Base-by-base conservation (phyloP, 1,140 invertebrate species). In the Frieseomelitta varia region DNA sequence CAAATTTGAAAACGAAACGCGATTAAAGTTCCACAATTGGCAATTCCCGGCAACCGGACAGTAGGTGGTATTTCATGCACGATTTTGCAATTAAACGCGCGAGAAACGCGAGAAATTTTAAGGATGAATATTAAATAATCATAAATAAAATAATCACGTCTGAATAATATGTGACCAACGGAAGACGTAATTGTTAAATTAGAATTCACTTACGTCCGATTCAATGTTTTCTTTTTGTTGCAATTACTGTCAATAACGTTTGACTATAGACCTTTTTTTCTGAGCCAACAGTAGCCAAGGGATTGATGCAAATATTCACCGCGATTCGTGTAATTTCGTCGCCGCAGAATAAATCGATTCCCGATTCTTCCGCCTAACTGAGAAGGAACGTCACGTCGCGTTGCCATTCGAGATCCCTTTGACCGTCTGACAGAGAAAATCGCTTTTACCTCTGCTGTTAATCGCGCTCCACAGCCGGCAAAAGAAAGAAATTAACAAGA, bases 61-160 rank as follows among this genome's bases (percentile, higher is more conserved):
- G 12, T 39, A 30, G 53, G 47, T 30, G 72, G 19, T 24, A 83
- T 83, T 51, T 55, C 75, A 27, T 21, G 65, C 75, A 83, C 67
- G 75, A 58, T 61, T 78, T 83, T 34, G 65, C 75, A 83, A 83
- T 83, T 83, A 83, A 78, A 83, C 75, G 75, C 67, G 71, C 55
- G 81, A 58, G 67, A 39, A 83, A 47, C 39, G 39, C 39, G 39
- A 47, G 39, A 6, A 47, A 47, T 47, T 47, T 47, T 47, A 47
- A n/a, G n/a, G n/a, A n/a, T 8, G 8, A 6, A 47, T 47, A 47
- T 47, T 47, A 47, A 47, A 47, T 10, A 47, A 47, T 6, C 8
- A 8, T 47, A 47, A 8, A 8, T 47, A 47, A 8, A 47, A 8
- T 47, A 47, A 47, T 47, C 39, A 47, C 39, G 39, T 47, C 8